Evolutionary conservation across 2,888 invertebrate genomes (phyloP).

Genomic region (Dryocosmus kuriphilus): DNA sequence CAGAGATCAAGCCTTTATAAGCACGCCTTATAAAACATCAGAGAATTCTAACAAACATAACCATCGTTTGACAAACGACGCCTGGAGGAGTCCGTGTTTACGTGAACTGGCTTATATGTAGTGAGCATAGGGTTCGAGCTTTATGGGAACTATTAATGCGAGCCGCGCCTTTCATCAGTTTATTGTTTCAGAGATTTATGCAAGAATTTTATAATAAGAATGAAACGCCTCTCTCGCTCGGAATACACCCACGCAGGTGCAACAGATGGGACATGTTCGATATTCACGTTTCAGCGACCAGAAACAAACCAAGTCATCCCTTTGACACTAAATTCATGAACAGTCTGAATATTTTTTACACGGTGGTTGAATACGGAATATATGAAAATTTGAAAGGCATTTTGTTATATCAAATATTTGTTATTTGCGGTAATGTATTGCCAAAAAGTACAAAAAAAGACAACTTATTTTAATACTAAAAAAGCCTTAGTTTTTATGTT

Average conservation of each 20-base stretch:
- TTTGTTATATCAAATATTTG: no score
- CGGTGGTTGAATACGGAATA: neutral
- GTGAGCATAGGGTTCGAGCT: conserved; percentile 29
- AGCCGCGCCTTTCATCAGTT: conserved; percentile 41
- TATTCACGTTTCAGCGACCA: conserved; percentile 15
- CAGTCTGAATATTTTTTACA: neutral
- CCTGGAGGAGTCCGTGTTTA: conserved; percentile 44
- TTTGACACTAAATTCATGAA: neutral
- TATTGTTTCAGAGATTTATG: conserved; percentile 48
- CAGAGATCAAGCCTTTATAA: neutral
- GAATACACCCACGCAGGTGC: conserved; percentile 44
- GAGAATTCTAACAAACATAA: neutral
- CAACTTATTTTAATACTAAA: no score
- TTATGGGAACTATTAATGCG: conserved; percentile 45
- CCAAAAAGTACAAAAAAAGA: no score
- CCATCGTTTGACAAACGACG: conserved; percentile 44
- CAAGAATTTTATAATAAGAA: conserved; percentile 46
- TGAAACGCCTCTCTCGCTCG: conserved; percentile 32
- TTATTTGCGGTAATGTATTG: no score
- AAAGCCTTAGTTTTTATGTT: no score
- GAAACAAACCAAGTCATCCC: conserved; percentile 12
- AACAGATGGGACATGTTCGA: conserved; percentile 41
- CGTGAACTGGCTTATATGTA: conserved; percentile 40
- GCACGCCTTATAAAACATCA: neutral
- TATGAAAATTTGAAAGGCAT: conserved; percentile 11